Evolutionary conservation across 2,888 invertebrate genomes (phyloP).

Genomic region (Zaprionus obscuricornis): DNA sequence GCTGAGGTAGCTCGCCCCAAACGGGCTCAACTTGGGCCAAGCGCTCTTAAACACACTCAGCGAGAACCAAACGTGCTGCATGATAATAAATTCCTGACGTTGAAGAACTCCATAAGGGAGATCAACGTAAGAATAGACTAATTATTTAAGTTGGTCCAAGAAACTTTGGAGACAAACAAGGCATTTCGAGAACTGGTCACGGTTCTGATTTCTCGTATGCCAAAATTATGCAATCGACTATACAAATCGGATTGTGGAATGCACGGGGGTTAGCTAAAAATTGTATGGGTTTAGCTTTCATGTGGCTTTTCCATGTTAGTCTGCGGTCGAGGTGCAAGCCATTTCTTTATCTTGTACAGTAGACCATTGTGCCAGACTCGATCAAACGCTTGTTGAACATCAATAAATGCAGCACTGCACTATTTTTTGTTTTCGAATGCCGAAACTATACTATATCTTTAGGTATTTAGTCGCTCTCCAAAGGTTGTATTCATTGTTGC

Average conservation of each 20-base stretch:
- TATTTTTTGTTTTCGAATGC: too few species aligned
- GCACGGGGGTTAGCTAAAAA: conserved; percentile 1
- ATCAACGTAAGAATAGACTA: conserved; percentile 23
- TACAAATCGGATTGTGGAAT: conserved; percentile 20
- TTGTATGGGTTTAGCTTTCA: too few species aligned
- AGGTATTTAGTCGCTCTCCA: too few species aligned
- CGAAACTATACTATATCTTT: too few species aligned
- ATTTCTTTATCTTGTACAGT: too few species aligned
- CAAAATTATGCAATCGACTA: conserved; percentile 1
- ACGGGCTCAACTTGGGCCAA: not conserved
- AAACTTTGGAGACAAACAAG: conserved; percentile 7
- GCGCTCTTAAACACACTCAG: not conserved
- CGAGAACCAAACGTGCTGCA: conserved; percentile 1
- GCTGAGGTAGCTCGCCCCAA: conserved; percentile 9
- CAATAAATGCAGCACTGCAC: too few species aligned
- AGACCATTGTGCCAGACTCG: too few species aligned
- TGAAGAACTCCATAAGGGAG: conserved; percentile 13
- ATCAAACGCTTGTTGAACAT: too few species aligned
- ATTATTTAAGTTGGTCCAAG: conserved; percentile 18
- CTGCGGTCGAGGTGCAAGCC: too few species aligned
- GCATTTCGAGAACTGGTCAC: conserved; percentile 7
- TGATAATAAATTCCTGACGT: not conserved
- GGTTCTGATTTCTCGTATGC: not conserved
- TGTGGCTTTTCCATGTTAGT: too few species aligned
- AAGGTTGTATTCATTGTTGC: conserved; percentile 11